Evolutionary conservation across 1,140 invertebrate species (phyloP).

Genomic region (Agrypnia vestita): DNA sequence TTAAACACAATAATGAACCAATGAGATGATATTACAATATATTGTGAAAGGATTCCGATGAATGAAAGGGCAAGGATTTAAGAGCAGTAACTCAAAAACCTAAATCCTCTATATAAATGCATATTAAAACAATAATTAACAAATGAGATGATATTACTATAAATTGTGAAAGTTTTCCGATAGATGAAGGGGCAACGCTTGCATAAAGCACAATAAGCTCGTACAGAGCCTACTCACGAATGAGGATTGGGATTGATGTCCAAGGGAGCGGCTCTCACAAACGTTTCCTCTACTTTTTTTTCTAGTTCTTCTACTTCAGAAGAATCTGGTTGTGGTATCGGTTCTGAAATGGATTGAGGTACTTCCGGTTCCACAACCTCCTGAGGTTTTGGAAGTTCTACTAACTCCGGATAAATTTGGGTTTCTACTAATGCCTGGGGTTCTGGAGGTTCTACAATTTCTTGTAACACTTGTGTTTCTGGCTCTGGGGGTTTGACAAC

Average conservation of each 20-base stretch:
- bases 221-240: constrained; percentile 68
- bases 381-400: background rate
- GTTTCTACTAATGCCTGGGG: constrained; percentile 6
- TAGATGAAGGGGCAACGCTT: constrained; percentile 35
- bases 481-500: background rate
- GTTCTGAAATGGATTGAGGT: too few relatives aligned
- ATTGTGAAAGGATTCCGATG: constrained; percentile 7
- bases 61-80: too few relatives aligned
- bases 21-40: constrained; percentile 47
- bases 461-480: background rate
- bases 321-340: background rate
- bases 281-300: constrained; percentile 41
- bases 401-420: background rate
- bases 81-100: constrained; percentile 8
- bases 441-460: background rate
- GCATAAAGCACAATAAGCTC: constrained; percentile 38
- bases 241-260: constrained; percentile 70
- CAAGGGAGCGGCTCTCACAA: constrained; percentile 65
- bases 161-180: constrained; percentile 45
- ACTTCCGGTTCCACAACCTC: constrained; percentile 15
- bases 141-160: constrained; percentile 49
- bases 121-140: constrained; percentile 15
- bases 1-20: constrained; percentile 10
- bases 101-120: constrained; percentile 12
- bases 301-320: constrained; percentile 4